Conservation (phyloP, 2,797 vertebrate genomes). For the Coregonus ussuriensis region DNA sequence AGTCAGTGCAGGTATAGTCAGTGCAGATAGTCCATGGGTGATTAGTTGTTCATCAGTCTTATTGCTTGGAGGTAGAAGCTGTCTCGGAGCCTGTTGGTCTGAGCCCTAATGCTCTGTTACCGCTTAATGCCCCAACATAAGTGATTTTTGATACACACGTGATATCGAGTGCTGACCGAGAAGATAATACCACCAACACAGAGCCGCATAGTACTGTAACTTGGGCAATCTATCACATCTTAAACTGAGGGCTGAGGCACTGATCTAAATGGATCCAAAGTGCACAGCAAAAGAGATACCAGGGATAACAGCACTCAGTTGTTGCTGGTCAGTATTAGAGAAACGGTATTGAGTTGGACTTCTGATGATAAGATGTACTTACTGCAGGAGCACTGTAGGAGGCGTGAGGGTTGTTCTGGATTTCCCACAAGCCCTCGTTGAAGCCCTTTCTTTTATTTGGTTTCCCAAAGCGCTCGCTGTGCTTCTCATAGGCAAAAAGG, state of each 20-base stretch:
- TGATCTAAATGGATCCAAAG: not conserved
- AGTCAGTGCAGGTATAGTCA: too few relatives aligned
- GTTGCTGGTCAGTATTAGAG: not conserved
- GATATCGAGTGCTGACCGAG: not conserved
- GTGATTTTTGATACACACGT: not conserved
- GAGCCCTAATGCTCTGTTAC: too few relatives aligned
- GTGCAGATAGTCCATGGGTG: too few relatives aligned
- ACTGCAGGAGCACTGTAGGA: slow-evolving; percentile 92
- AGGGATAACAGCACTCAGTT: not conserved
- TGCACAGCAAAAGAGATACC: not conserved
- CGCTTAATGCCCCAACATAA: not conserved
- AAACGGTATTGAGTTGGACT: not conserved
- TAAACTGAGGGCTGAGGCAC: too few relatives aligned
- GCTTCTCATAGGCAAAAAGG: slow-evolving; percentile 94
- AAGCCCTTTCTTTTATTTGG: slow-evolving; percentile 99
- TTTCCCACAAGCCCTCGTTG: slow-evolving; percentile 99
- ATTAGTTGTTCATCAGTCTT: too few relatives aligned
- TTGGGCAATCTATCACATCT: not conserved
- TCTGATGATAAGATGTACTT: slow-evolving; percentile 62
- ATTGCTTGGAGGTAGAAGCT: too few relatives aligned
- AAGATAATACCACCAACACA: not conserved
- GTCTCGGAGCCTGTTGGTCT: too few relatives aligned
- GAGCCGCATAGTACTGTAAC: not conserved
- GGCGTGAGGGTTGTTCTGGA: slow-evolving; percentile 97
- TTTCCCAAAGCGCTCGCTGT: slow-evolving; percentile 93